Base-by-base conservation (phyloP, 1,140 invertebrate genomes). In the Pomacea maculata region DNA sequence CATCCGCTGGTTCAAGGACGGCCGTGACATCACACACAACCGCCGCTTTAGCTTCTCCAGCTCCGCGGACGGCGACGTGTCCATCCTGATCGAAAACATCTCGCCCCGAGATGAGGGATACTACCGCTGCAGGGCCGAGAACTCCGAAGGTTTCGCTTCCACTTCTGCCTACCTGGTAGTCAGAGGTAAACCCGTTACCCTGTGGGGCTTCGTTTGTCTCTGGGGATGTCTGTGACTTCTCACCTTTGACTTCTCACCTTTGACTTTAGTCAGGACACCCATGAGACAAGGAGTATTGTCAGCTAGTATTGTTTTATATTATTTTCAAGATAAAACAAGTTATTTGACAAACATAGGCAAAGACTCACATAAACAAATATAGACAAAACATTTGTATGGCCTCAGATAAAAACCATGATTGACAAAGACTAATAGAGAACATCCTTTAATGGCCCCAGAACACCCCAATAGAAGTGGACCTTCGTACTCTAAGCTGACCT, bases 1-100 rank as follows among this genome's bases (percentile, higher is more conserved):
- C 19, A 89, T 90, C 64, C 80, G 83, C 34, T 90, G 89, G 89
- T 88, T 85, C 79, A 91, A 90, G 80, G 89, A 91, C 84, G 88
- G 86, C 12, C 79, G 83, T 11, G 87, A 91, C 74, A 91, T 90
- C 80, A 88, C 89, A 8, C 73, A 85, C 21, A 82, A 84, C 73
- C 78, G 84, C 17, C 80, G 90, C 55, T 90, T 87, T 74, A 82
- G 88, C 52, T 89, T 90, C 76, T 80, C 84, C 29, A 86, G 82
- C 79, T 83, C 84, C 65, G 63, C 83, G 9, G 85, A 88, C n/a
- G 90, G 89, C 12, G 79, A 84, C 68, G 86, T 90, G 52, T 89
- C 88, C 29, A 86, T 90, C 85, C 74, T 87, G 17, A 90, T 91
- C 21, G 83, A 86, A 55, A 84, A 89, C 70, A 84, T 90, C 57